phyloP scores from a whole-genome alignment of 2,888 invertebrate species.

The Meganola albula region DNA sequence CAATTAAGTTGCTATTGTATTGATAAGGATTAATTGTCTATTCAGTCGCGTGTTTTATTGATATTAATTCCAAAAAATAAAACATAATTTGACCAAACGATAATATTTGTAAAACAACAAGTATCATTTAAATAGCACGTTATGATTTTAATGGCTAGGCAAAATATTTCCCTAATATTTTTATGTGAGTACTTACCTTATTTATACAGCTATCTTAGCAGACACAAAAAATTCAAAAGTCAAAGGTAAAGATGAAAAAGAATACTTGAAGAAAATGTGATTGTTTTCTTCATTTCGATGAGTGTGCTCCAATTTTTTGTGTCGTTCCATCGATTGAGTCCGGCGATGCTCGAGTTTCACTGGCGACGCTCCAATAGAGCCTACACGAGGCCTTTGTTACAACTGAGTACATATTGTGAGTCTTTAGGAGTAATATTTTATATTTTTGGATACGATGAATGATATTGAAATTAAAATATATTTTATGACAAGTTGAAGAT shows the following conservation, averaged over 20 bases:
- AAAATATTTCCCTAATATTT: too few relatives aligned
- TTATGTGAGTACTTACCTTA: too few relatives aligned
- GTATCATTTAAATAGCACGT: too few relatives aligned
- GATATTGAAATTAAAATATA: too few relatives aligned
- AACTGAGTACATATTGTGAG: slow-evolving; percentile 9
- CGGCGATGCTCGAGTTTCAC: slow-evolving; percentile 32
- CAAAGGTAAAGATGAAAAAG: too few relatives aligned
- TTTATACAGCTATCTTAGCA: too few relatives aligned
- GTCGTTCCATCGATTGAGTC: slow-evolving; percentile 29
- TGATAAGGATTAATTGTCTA: slow-evolving; percentile 18
- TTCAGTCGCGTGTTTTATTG: slow-evolving; percentile 5
- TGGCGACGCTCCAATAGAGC: slow-evolving; percentile 34
- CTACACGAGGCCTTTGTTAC: slow-evolving; percentile 19
- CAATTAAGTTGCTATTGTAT: slow-evolving; percentile 29
- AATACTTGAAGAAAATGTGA: slow-evolving; percentile 9
- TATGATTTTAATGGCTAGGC: too few relatives aligned
- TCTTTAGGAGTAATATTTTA: slow-evolving; percentile 2
- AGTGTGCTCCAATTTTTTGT: slow-evolving; percentile 28
- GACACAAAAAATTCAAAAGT: too few relatives aligned
- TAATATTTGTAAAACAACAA: not conserved
- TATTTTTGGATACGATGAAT: too few relatives aligned
- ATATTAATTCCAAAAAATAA: not conserved
- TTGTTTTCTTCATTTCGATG: slow-evolving; percentile 30
- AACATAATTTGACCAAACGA: not conserved
- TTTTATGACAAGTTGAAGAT: too few relatives aligned